Evolutionary conservation across 2,797 vertebrate genomes (phyloP), one percentile per base, ranked within the genome.

Genomic region (Apodemus agrarius): DNA sequence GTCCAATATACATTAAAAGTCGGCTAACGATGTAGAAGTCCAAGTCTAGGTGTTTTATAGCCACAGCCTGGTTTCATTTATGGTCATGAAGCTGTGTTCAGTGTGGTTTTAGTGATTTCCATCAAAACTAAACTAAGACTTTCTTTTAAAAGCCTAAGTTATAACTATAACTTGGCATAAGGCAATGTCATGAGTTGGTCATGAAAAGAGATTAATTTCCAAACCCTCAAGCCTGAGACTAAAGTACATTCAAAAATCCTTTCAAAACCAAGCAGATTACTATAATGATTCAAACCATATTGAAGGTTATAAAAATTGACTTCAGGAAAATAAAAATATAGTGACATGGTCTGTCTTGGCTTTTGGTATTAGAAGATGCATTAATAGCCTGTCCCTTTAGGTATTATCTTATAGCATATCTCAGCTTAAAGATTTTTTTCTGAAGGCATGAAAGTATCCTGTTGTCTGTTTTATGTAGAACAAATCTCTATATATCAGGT

Each of bases 151-250:
- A 86, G 8, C 22, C 74, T 83, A 88, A 72, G 12, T 78, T 96
- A 82, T 61, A 94, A 88, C 57, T 31, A 72, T 57, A 90, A 86
- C 31, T 94, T 59, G 84, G 67, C 79, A 90, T 92, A 93, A 93
- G 0, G 22, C 22, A 13, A 90, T 91, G 54, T 22, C 49, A 76
- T 93, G 78, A 89, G 34, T 69, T 95, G 84, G 34, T 79, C 79
- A 89, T 91, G 85, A 97, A 95, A 95, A 95, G 43, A 86, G 43
- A 95, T 94, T 93, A n/a, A 57, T 86, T 61, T 93, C 43, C 83
- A 82, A n/a, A 89, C 7, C 7, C 29, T 93, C 37, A 80, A 82
- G 11, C 2, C 40, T 67, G 7, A 24, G 12, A 90, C 54, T 52
- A 69, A 91, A 89, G 94, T 21, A 67, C 12, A 81, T 54, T 72